A percentile compares a stretch with the other conserved stretches of the same genome.
Conservation (phyloP, 1,140 invertebrate genomes). For the Plectrocnemia conspersa region DNA sequence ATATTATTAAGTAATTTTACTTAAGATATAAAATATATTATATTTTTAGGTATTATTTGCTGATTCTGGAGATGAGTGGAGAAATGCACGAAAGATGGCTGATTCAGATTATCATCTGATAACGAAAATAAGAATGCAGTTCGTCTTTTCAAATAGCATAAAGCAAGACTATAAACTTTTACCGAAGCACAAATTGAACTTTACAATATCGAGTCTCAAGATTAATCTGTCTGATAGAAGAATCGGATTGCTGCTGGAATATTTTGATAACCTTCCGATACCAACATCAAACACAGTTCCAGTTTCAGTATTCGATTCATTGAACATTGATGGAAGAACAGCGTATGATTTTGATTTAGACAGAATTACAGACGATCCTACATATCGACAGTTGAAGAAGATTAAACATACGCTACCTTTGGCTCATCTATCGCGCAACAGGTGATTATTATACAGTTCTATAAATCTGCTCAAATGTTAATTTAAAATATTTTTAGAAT, state of each 20-base stretch:
- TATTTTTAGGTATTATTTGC: constrained; percentile 52
- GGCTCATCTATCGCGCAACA: constrained; percentile 47
- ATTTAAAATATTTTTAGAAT: constrained; percentile 17
- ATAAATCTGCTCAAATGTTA: neutral
- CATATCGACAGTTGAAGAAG: constrained; percentile 42
- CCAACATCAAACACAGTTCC: constrained; percentile 50
- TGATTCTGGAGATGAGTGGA: constrained; percentile 69
- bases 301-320: constrained; percentile 45
- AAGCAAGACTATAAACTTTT: constrained; percentile 70
- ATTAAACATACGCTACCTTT: constrained; percentile 47
- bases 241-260: constrained; percentile 62
- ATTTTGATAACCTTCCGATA: constrained; percentile 62
- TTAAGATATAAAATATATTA: constrained; percentile 32
- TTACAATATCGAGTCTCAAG: constrained; percentile 66
- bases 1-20: constrained; percentile 48
- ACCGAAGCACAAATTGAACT: constrained; percentile 72
- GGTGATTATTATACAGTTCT: constrained; percentile 40
- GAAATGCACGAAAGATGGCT: constrained; percentile 60
- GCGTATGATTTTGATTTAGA: constrained; percentile 39
- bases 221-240: constrained; percentile 75
- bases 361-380: constrained; percentile 42
- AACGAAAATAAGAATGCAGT: constrained; percentile 63
- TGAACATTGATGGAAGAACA: constrained; percentile 38
- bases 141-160: constrained; percentile 71
- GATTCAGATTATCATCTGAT: constrained; percentile 75